Percentiles rank a stretch among this genome's conserved stretches.
Evolutionary conservation across 2,888 invertebrate species (phyloP).

Genomic region (Gymnocheta viridis): DNA sequence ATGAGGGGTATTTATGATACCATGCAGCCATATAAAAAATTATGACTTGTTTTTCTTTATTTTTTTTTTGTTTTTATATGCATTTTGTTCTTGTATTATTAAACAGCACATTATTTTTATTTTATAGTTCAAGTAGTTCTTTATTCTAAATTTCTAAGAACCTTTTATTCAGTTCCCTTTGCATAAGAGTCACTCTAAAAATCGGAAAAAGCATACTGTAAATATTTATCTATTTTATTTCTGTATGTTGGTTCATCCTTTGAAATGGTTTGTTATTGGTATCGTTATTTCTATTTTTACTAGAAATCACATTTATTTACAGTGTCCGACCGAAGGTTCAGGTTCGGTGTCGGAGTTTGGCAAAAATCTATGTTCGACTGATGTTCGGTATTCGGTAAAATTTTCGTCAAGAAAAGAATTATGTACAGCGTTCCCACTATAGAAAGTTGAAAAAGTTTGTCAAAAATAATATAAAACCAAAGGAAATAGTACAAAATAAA

Average conservation of each 20-base stretch:
- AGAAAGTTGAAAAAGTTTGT: too few species aligned
- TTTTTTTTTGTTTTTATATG: not conserved
- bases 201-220: not conserved
- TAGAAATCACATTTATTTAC: not conserved
- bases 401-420: too few species aligned
- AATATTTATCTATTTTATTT: not conserved
- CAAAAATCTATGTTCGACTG: too few species aligned
- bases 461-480: too few species aligned
- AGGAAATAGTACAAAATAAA: too few species aligned
- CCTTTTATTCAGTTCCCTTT: constrained; percentile 9
- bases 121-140: constrained; percentile 31
- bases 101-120: constrained; percentile 11
- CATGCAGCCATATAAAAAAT: not conserved
- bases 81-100: constrained; percentile 21
- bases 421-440: too few species aligned
- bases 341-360: too few species aligned
- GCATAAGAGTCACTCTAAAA: constrained; percentile 6
- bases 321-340: too few species aligned
- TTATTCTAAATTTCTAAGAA: constrained; percentile 13
- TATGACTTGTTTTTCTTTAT: not conserved
- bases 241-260: not conserved
- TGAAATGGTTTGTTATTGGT: constrained; percentile 27
- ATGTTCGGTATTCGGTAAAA: too few species aligned
- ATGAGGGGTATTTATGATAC: not conserved
- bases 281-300: constrained; percentile 4